Percentiles rank a stretch among this genome's conserved stretches.
Conservation (phyloP, 2,797 vertebrate genomes). For the Trichosurus vulpecula region DNA sequence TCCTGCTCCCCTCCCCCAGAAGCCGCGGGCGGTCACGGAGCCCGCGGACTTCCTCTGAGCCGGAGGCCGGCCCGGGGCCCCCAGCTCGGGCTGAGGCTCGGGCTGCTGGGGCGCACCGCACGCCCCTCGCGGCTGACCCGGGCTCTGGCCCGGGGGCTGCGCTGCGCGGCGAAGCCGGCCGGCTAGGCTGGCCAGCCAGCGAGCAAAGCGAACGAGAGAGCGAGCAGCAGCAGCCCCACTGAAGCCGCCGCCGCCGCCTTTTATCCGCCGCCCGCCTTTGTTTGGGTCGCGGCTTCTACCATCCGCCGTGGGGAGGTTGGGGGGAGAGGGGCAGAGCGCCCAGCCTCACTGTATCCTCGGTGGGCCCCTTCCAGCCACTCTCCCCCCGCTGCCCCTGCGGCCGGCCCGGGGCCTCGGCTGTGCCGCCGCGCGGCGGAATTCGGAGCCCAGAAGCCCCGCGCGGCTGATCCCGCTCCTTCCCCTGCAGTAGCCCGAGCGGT, state of each 20-base stretch:
- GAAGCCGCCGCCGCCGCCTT: slow-evolving; percentile 62
- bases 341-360: not conserved
- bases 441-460: not conserved
- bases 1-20: not conserved
- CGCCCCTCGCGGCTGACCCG: slow-evolving; percentile 51
- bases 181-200: not conserved
- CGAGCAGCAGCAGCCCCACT: not conserved
- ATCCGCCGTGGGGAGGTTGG: slow-evolving; percentile 60
- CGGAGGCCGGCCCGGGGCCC: slow-evolving; percentile 1
- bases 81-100: not conserved
- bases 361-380: not conserved
- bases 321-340: too few species aligned
- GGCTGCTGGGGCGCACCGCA: slow-evolving; percentile 44
- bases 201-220: not conserved
- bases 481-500: slow-evolving; percentile 49
- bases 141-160: slow-evolving; percentile 18
- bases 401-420: not conserved
- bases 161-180: not conserved
- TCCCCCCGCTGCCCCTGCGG: not conserved
- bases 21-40: not conserved
- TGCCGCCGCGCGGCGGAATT: not conserved
- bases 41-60: not conserved
- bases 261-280: slow-evolving; percentile 76
- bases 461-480: slow-evolving; percentile 31
- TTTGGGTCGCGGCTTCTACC: slow-evolving; percentile 74